Evolutionary conservation across 2,888 invertebrate genomes (phyloP).

Genomic region (Sialis lutaria): DNA sequence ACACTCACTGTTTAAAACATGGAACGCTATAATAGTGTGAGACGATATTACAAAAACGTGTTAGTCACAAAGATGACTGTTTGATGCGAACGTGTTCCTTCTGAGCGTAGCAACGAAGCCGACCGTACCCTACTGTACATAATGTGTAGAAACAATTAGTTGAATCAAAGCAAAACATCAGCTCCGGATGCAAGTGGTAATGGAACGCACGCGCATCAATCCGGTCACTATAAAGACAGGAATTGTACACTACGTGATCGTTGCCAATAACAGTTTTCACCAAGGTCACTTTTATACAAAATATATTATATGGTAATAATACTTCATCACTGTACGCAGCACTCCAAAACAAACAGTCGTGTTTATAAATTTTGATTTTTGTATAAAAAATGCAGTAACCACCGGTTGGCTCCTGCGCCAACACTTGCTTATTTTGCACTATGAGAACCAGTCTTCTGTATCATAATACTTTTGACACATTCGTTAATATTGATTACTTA

Average conservation of each 20-base stretch:
- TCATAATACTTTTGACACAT: conserved; percentile 27
- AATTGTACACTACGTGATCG: conserved; percentile 12
- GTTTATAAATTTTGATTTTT: conserved; percentile 10
- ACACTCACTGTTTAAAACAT: neutral
- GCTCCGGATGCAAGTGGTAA: no score
- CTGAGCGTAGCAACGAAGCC: no score
- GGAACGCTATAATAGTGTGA: no score
- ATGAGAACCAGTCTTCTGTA: conserved; percentile 28
- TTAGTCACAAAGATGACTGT: neutral
- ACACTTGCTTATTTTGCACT: conserved; percentile 12
- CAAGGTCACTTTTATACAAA: conserved; percentile 30
- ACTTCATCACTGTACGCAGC: conserved; percentile 16
- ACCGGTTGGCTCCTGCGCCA: conserved; percentile 1
- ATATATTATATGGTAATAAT: conserved; percentile 24
- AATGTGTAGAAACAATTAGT: no score
- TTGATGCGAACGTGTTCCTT: neutral
- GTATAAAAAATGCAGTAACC: conserved; percentile 20
- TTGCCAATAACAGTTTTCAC: conserved; percentile 15
- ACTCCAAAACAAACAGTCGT: conserved; percentile 14
- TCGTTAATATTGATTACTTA: no score
- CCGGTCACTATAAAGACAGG: no score
- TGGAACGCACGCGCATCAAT: no score
- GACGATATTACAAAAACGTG: no score
- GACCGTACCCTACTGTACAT: no score
- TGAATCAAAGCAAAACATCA: no score